Conservation (phyloP, 2,888 invertebrate genomes). For the Brachypterus glaber region DNA sequence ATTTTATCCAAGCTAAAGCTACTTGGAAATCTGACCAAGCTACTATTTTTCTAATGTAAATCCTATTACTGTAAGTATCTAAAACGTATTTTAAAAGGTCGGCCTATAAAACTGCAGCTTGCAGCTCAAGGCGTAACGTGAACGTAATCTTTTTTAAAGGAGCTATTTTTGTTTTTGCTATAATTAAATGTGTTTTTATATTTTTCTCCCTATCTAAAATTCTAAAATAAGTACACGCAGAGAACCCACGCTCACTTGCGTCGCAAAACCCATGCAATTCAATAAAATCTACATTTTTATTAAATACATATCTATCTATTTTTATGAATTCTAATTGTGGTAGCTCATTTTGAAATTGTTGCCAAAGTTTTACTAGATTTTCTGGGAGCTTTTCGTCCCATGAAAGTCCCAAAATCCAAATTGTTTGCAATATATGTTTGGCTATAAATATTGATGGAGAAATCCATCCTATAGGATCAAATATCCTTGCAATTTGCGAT, state of each 20-base stretch:
- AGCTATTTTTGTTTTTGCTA: too few species aligned
- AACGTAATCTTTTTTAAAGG: slow-evolving; percentile 15
- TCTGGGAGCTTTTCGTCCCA: slow-evolving; percentile 13
- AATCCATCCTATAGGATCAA: slow-evolving; percentile 9
- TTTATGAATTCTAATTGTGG: slow-evolving; percentile 6
- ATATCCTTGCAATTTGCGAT: slow-evolving; percentile 4
- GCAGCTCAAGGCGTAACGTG: slow-evolving; percentile 17
- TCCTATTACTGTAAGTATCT: slow-evolving; percentile 4
- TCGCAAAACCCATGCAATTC: slow-evolving; percentile 12
- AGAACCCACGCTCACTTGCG: slow-evolving; percentile 10
- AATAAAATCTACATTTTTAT: not conserved
- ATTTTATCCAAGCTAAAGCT: slow-evolving; percentile 11
- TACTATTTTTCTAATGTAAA: slow-evolving; percentile 5
- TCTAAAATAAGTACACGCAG: too few species aligned
- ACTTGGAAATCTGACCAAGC: slow-evolving; percentile 14
- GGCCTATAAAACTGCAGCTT: slow-evolving; percentile 14
- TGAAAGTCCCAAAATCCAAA: slow-evolving; percentile 10
- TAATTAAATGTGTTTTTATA: too few species aligned
- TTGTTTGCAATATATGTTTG: slow-evolving; percentile 12
- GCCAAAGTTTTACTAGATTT: slow-evolving; percentile 6
- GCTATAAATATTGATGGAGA: slow-evolving; percentile 7
- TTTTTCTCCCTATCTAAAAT: too few species aligned
- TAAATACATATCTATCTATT: slow-evolving; percentile 5
- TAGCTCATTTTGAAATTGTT: slow-evolving; percentile 9
- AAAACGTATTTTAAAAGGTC: slow-evolving; percentile 5